Evolutionary conservation across 2,113 vertebrate genomes (phyloP).

Genomic region (Osmerus mordax): DNA sequence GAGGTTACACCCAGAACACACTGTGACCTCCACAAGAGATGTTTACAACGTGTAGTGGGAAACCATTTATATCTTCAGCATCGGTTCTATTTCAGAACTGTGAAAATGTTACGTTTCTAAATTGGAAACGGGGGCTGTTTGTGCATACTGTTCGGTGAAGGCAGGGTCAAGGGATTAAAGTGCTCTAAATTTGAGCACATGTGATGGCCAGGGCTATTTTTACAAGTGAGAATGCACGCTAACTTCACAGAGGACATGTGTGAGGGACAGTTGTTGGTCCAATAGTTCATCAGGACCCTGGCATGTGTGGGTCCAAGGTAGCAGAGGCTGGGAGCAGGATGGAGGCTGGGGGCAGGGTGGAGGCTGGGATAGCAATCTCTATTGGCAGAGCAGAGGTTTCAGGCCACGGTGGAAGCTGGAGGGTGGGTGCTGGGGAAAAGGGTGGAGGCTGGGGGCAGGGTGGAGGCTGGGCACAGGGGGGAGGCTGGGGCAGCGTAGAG

Average conservation of each 20-base stretch:
- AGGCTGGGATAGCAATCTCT: too few species aligned
- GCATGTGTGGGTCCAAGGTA: slow-evolving; percentile 2
- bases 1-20: slow-evolving; percentile 1
- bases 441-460: slow-evolving; percentile 10
- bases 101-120: slow-evolving; percentile 7
- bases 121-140: slow-evolving; percentile 3
- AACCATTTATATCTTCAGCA: not conserved
- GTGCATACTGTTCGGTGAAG: not conserved
- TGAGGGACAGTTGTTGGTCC: slow-evolving; percentile 19
- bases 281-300: slow-evolving; percentile 8
- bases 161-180: slow-evolving; percentile 21
- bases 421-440: slow-evolving; percentile 26
- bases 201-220: slow-evolving; percentile 38
- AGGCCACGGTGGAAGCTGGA: not conserved
- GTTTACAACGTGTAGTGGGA: not conserved
- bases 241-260: slow-evolving; percentile 31
- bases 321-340: slow-evolving; percentile 32
- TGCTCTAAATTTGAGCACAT: slow-evolving; percentile 25
- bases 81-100: slow-evolving; percentile 14
- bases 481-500: slow-evolving; percentile 1
- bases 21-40: not conserved
- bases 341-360: not conserved
- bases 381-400: not conserved
- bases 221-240: slow-evolving; percentile 31
- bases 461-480: not conserved